These are phyloP conservation scores for Caiman crocodilus DNA, from an alignment of 2,797 vertebrate genomes.

Conservation along the genomic window DNA sequence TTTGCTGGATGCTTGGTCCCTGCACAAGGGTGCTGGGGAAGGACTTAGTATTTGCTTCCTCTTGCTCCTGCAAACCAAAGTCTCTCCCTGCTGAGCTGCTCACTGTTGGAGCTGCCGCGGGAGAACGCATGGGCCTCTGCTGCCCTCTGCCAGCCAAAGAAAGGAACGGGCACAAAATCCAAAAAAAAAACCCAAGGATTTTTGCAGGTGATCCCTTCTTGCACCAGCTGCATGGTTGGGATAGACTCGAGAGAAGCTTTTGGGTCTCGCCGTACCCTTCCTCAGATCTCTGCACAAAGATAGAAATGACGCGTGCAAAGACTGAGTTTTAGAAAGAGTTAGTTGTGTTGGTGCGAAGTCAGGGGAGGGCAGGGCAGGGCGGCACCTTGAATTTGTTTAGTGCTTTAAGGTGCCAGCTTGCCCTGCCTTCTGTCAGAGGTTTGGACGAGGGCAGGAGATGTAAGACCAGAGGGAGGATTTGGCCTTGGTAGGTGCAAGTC, in stretches of 20 bases:
- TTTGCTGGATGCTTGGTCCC: background rate
- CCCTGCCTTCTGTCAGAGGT: background rate
- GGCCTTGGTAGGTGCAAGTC: background rate
- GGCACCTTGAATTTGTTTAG: too few species aligned
- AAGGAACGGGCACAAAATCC: too few species aligned
- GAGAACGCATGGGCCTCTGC: background rate
- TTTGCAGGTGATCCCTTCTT: too few species aligned
- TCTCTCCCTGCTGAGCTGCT: background rate
- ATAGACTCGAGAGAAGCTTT: too few species aligned
- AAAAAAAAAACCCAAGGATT: too few species aligned
- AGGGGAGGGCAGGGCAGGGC: too few species aligned
- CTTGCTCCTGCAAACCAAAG: background rate
- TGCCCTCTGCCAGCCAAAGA: constrained; percentile 4
- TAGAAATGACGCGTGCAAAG: background rate
- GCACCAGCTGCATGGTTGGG: too few species aligned
- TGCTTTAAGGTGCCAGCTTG: too few species aligned
- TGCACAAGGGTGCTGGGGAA: background rate
- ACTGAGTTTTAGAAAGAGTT: background rate
- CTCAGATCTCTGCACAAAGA: background rate
- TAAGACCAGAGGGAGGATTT: background rate
- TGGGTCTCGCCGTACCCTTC: too few species aligned
- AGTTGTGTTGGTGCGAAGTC: too few species aligned
- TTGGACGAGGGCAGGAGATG: background rate
- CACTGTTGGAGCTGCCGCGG: background rate
- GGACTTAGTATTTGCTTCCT: background rate